Percentiles rank a stretch among this genome's conserved stretches.
Conservation (phyloP, 2,888 invertebrate species). For the Cephus pygmeus region DNA sequence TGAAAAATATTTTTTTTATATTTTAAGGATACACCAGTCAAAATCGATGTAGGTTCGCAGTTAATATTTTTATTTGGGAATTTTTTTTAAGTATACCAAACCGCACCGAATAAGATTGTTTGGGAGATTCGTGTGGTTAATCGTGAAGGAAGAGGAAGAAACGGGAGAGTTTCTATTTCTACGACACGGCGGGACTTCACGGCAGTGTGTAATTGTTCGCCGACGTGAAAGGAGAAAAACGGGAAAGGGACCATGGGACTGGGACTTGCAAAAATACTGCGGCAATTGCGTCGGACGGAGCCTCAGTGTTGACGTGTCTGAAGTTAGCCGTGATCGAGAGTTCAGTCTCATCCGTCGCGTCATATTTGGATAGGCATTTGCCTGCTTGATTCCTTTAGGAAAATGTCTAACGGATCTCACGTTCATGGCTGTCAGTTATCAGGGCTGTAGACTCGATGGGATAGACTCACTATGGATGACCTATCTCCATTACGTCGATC, state of each 20-base stretch:
- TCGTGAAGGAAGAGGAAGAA: neutral
- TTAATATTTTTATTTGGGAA: neutral
- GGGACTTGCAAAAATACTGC: neutral
- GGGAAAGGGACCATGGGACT: neutral
- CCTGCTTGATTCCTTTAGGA: neutral
- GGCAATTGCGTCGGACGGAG: neutral
- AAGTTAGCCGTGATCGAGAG: neutral
- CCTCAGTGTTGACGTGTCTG: neutral
- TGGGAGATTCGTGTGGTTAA: neutral
- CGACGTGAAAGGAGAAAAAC: neutral
- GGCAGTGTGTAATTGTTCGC: neutral
- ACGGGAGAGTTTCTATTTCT: neutral
- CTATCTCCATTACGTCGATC: neutral
- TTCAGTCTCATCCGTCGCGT: neutral
- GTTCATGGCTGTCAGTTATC: neutral
- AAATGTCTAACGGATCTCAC: neutral
- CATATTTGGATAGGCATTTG: neutral
- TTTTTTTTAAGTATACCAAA: neutral
- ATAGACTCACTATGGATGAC: neutral
- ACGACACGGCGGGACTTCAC: neutral
- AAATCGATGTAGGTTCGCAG: neutral
- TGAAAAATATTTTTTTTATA: neutral
- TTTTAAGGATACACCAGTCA: neutral
- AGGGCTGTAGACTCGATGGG: neutral
- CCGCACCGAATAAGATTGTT: neutral